Percentiles rank a stretch among this genome's conserved stretches.
Conservation (phyloP, 1,140 invertebrate species). For the Drosophila repleta region DNA sequence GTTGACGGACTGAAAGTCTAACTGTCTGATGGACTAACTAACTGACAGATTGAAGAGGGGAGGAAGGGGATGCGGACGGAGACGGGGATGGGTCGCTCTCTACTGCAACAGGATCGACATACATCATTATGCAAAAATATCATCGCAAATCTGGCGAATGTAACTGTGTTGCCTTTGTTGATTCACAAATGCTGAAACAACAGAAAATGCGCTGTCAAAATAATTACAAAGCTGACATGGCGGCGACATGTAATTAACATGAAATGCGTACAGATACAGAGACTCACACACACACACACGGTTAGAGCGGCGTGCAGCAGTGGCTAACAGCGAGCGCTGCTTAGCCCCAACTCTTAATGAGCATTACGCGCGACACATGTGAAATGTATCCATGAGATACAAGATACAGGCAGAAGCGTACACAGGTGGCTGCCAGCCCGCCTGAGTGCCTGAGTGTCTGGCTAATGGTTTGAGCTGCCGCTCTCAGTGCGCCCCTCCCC, state of each 20-base stretch:
- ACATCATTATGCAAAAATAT: slow-evolving; percentile 57
- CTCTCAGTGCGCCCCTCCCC: slow-evolving; percentile 16
- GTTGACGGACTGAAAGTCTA: slow-evolving; percentile 42
- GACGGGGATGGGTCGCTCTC: slow-evolving; percentile 4
- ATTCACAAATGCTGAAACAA: slow-evolving; percentile 50
- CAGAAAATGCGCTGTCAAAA: slow-evolving; percentile 65
- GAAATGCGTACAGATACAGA: slow-evolving; percentile 64
- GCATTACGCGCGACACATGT: slow-evolving; percentile 40
- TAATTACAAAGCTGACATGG: slow-evolving; percentile 74
- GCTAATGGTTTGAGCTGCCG: slow-evolving; percentile 12
- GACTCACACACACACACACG: slow-evolving; percentile 13
- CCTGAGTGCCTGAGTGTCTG: neutral
- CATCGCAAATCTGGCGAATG: slow-evolving; percentile 55
- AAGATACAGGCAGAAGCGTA: slow-evolving; percentile 14
- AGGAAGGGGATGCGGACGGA: neutral
- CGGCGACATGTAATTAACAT: slow-evolving; percentile 78
- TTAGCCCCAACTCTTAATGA: slow-evolving; percentile 32
- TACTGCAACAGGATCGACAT: slow-evolving; percentile 40
- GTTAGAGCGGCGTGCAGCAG: slow-evolving; percentile 10
- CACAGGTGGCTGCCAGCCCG: slow-evolving; percentile 10
- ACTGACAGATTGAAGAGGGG: too few relatives aligned
- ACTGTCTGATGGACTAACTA: slow-evolving; percentile 27
- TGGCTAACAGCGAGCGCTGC: slow-evolving; percentile 7
- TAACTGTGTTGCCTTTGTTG: slow-evolving; percentile 44
- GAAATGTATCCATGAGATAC: slow-evolving; percentile 45